Evolutionary conservation across 2,797 vertebrate species (phyloP).

Genomic region (Gastrophryne carolinensis): DNA sequence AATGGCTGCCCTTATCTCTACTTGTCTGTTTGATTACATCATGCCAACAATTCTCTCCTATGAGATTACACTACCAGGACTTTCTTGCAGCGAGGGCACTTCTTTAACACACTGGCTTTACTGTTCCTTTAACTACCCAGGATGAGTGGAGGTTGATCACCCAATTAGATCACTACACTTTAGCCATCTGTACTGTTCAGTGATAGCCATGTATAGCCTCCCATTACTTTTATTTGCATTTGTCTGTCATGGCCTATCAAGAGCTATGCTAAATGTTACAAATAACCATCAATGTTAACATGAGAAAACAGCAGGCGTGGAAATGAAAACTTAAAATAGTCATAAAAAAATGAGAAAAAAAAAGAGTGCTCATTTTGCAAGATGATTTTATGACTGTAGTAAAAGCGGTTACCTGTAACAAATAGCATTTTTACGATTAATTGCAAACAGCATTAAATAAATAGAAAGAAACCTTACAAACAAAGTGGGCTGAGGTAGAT

Average conservation of each 20-base stretch:
- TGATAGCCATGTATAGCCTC: too few relatives aligned
- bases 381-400: constrained; percentile 5
- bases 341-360: constrained; percentile 31
- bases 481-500: constrained; percentile 84
- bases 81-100: too few relatives aligned
- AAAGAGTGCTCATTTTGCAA: constrained; percentile 22
- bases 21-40: too few relatives aligned
- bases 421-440: constrained; percentile 37
- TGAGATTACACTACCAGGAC: too few relatives aligned
- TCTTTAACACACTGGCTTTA: too few relatives aligned
- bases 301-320: constrained; percentile 2
- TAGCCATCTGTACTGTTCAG: too few relatives aligned
- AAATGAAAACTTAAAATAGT: constrained; percentile 34
- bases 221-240: too few relatives aligned
- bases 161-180: too few relatives aligned
- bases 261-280: neutral
- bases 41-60: too few relatives aligned
- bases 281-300: neutral
- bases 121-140: too few relatives aligned
- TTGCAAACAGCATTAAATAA: constrained; percentile 23
- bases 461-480: constrained; percentile 81
- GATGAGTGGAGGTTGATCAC: too few relatives aligned
- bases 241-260: neutral
- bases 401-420: constrained; percentile 25
- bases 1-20: too few relatives aligned